These are phyloP conservation scores for Onychomys torridus DNA, from an alignment of 2,797 vertebrate species.

Conservation along the genomic window DNA sequence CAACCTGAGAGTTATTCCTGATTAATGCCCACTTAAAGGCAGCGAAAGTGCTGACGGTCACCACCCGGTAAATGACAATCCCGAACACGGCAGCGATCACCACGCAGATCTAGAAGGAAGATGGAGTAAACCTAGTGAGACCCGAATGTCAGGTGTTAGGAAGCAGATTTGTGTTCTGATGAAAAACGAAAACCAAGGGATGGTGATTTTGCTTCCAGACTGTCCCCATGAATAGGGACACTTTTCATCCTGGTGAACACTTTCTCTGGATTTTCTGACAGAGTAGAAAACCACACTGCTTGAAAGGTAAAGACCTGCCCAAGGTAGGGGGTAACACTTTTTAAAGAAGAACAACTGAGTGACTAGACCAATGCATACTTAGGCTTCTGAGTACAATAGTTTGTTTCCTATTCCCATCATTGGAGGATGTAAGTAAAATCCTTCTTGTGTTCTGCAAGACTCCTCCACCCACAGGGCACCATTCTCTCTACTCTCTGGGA, in stretches of 20 bases:
- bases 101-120: slow-evolving; percentile 92
- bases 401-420: not conserved
- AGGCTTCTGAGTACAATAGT: not conserved
- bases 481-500: not conserved
- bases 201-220: not conserved
- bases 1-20: slow-evolving; percentile 97
- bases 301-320: not conserved
- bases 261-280: not conserved
- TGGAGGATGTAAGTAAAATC: not conserved
- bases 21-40: slow-evolving; percentile 97
- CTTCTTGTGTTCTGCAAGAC: not conserved
- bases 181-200: not conserved
- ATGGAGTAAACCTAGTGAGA: slow-evolving; percentile 38
- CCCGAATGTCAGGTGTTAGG: rapidly evolving
- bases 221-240: rapidly evolving
- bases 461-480: not conserved
- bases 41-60: slow-evolving; percentile 97
- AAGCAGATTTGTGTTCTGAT: not conserved
- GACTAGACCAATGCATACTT: not conserved
- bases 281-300: not conserved
- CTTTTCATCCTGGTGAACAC: not conserved
- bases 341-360: not conserved
- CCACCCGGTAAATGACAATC: slow-evolving; percentile 96
- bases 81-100: slow-evolving; percentile 97
- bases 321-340: not conserved